Evolutionary conservation across 2,113 vertebrate genomes (phyloP).

Genomic region (Sturnira hondurensis): DNA sequence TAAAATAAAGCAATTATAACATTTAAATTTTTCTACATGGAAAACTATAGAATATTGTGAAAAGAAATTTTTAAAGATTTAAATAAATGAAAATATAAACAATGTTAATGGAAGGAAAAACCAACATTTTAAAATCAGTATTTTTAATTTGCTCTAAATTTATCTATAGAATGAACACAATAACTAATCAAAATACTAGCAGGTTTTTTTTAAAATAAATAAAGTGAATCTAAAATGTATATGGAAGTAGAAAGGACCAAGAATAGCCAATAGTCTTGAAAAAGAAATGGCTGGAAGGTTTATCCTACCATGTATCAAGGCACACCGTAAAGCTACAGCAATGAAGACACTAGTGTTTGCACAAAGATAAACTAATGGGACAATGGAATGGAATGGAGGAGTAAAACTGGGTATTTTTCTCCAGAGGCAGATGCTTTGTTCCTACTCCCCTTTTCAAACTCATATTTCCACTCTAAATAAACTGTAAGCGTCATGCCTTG

Average conservation of each 20-base stretch:
- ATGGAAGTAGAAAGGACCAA: not conserved
- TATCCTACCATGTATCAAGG: not conserved
- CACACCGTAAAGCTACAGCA: not conserved
- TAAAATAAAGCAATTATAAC: not conserved
- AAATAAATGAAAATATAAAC: not conserved
- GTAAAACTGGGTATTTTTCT: not conserved
- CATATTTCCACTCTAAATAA: not conserved
- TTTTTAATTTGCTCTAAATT: conserved; percentile 14
- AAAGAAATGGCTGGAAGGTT: not conserved
- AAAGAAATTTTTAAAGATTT: not conserved
- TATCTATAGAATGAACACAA: not conserved
- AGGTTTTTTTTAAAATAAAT: not conserved
- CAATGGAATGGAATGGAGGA: not conserved
- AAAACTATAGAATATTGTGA: not conserved
- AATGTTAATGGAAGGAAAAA: not conserved
- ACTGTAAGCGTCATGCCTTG: not conserved
- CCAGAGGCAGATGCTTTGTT: not conserved
- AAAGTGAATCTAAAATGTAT: not conserved
- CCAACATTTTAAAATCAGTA: not conserved
- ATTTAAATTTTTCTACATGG: not conserved
- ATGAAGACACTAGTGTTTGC: not conserved
- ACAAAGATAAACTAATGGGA: not conserved
- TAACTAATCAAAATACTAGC: not conserved
- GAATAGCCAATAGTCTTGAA: not conserved
- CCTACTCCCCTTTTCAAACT: not conserved